phyloP scores from a whole-genome alignment of 1,140 invertebrate species.

The Drosophila kurseongensis region DNA sequence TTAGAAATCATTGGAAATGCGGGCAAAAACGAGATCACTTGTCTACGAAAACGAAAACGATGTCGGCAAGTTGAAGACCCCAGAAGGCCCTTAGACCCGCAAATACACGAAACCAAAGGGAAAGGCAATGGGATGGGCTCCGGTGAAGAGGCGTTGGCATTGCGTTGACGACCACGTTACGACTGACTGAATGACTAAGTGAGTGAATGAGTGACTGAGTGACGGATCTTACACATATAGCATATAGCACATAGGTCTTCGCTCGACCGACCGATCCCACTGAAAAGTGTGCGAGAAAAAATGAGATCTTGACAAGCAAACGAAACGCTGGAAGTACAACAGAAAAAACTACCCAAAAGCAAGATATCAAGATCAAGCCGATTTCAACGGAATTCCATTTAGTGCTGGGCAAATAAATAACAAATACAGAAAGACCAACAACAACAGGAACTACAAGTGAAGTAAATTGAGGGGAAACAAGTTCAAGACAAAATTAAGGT shows the following conservation, averaged over 20 bases:
- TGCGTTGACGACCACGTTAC: conserved; percentile 48
- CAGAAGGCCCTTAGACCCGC: conserved; percentile 46
- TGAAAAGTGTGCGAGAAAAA: conserved; percentile 7
- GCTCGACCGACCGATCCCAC: conserved; percentile 18
- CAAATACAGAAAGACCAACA: conserved; percentile 27
- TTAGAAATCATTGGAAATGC: conserved; percentile 8
- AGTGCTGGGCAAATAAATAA: conserved; percentile 51
- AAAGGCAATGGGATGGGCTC: conserved; percentile 29
- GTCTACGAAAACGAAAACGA: conserved; percentile 31
- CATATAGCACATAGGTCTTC: conserved; percentile 15
- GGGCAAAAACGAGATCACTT: conserved; percentile 38
- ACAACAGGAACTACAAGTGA: conserved; percentile 14
- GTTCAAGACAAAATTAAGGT: conserved; percentile 48
- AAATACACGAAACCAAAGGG: conserved; percentile 33
- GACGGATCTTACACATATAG: conserved; percentile 14
- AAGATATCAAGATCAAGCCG: conserved; percentile 58
- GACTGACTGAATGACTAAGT: conserved; percentile 36
- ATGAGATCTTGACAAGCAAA: conserved; percentile 48
- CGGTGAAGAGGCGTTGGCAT: conserved; percentile 43
- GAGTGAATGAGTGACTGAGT: conserved; percentile 32
- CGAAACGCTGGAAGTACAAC: conserved; percentile 24
- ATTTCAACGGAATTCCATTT: conserved; percentile 54
- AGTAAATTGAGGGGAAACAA: conserved; percentile 42
- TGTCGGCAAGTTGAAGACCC: conserved; percentile 38
- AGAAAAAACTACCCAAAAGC: conserved; percentile 19